These are phyloP conservation scores for Drosophila barbarae DNA, from an alignment of 2,888 invertebrate species.

Conservation along the genomic window DNA sequence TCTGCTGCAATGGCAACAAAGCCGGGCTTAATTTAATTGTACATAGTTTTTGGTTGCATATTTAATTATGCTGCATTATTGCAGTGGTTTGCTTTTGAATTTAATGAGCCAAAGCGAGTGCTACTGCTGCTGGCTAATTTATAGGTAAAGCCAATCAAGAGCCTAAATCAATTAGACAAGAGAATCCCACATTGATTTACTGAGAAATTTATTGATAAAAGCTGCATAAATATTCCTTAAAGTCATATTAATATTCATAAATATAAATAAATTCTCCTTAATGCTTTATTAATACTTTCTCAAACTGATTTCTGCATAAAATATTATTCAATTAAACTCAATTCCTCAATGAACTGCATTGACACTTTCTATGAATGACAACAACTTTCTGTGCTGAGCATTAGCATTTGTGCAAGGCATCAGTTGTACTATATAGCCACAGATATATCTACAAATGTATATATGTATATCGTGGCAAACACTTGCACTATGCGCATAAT, in stretches of 20 bases:
- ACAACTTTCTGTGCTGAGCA: constrained; percentile 14
- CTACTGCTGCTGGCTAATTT: constrained; percentile 11
- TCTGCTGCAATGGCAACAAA: constrained; percentile 22
- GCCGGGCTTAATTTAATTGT: constrained; percentile 65
- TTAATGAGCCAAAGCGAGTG: constrained; percentile 32
- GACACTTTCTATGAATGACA: constrained; percentile 43
- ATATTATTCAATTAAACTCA: neutral
- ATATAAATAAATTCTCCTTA: neutral
- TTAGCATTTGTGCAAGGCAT: constrained; percentile 23
- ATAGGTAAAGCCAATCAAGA: constrained; percentile 17
- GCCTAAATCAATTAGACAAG: constrained; percentile 5
- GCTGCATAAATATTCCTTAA: neutral
- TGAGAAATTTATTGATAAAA: neutral
- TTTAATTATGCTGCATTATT: constrained; percentile 61
- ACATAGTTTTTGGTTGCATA: constrained; percentile 65
- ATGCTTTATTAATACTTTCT: too few relatives aligned
- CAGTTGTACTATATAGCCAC: constrained; percentile 16
- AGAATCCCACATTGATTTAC: constrained; percentile 4
- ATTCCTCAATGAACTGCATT: constrained; percentile 32
- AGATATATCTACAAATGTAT: constrained; percentile 20
- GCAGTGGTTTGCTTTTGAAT: constrained; percentile 29
- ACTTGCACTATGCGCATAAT: constrained; percentile 65
- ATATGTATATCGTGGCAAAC: constrained; percentile 40
- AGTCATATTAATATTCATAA: neutral
- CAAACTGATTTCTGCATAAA: neutral